Conservation (phyloP, 2,797 vertebrate species). For the Dipus sagitta region DNA sequence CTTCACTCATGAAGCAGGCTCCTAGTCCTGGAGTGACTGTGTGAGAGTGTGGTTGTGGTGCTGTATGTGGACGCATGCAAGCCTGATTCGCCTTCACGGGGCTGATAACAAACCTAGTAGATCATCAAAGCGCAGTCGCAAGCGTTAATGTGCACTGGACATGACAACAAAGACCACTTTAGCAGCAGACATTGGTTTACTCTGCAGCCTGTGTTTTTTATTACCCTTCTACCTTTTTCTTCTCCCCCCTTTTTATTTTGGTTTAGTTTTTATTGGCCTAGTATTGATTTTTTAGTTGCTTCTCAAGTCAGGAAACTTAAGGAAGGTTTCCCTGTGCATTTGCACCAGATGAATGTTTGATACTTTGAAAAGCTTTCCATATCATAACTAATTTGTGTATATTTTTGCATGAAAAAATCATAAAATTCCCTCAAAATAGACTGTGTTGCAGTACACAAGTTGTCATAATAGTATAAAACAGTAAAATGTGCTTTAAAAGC, state of each 20-base stretch:
- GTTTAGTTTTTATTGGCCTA: slow-evolving; percentile 86
- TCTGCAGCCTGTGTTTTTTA: slow-evolving; percentile 94
- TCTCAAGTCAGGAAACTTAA: slow-evolving; percentile 94
- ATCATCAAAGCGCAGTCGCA: slow-evolving; percentile 91
- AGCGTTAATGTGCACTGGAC: slow-evolving; percentile 98
- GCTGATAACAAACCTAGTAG: slow-evolving; percentile 91
- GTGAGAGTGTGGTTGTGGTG: slow-evolving; percentile 93
- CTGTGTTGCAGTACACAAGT: slow-evolving; percentile 93
- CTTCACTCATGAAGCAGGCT: slow-evolving; percentile 91
- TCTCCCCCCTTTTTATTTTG: neutral
- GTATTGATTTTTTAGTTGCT: slow-evolving; percentile 95
- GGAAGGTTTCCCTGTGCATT: slow-evolving; percentile 93
- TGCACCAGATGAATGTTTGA: slow-evolving; percentile 94
- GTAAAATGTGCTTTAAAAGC: slow-evolving; percentile 91
- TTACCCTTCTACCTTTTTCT: slow-evolving; percentile 60
- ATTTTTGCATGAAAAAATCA: slow-evolving; percentile 91
- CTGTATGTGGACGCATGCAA: slow-evolving; percentile 97
- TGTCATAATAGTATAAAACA: slow-evolving; percentile 93
- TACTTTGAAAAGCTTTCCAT: slow-evolving; percentile 95
- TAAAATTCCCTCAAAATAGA: slow-evolving; percentile 90
- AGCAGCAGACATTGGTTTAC: slow-evolving; percentile 95
- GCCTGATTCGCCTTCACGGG: slow-evolving; percentile 93
- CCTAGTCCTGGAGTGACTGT: slow-evolving; percentile 93
- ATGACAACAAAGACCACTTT: slow-evolving; percentile 91
- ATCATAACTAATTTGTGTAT: slow-evolving; percentile 93